Conservation (phyloP, 1,140 invertebrate genomes). For the Leptinotarsa lineolata region DNA sequence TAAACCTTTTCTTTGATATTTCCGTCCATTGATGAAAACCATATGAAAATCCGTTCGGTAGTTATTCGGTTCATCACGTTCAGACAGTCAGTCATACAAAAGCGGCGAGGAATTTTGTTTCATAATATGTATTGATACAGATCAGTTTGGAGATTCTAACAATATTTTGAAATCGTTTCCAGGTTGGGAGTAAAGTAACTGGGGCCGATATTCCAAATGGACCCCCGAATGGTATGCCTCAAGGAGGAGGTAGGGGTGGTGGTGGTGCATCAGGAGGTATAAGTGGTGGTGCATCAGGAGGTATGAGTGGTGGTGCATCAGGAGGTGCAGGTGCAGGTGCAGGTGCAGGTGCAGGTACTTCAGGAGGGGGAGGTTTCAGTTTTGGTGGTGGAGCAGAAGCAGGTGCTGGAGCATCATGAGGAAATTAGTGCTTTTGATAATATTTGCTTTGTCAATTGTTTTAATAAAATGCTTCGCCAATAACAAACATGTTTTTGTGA, state of each 20-base stretch:
- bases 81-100: too few relatives aligned
- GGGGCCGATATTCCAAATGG: neutral
- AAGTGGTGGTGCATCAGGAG: neutral
- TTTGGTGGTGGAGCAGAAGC: neutral
- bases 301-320: neutral
- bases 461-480: neutral
- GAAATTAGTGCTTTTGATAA: neutral
- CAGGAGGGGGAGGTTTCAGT: neutral
- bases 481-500: neutral
- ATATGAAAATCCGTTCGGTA: too few relatives aligned
- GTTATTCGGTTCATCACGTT: too few relatives aligned
- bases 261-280: neutral
- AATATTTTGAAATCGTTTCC: neutral
- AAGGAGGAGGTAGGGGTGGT: neutral
- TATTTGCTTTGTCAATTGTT: constrained; percentile 1
- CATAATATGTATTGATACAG: too few relatives aligned
- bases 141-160: neutral
- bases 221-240: too few relatives aligned
- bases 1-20: too few relatives aligned
- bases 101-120: too few relatives aligned
- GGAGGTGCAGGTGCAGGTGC: neutral
- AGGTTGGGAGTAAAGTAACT: neutral
- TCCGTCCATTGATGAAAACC: too few relatives aligned
- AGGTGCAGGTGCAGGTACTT: neutral
- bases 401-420: neutral